Evolutionary conservation across 2,113 vertebrate genomes (phyloP).

Genomic region (Tylochromis polylepis): DNA sequence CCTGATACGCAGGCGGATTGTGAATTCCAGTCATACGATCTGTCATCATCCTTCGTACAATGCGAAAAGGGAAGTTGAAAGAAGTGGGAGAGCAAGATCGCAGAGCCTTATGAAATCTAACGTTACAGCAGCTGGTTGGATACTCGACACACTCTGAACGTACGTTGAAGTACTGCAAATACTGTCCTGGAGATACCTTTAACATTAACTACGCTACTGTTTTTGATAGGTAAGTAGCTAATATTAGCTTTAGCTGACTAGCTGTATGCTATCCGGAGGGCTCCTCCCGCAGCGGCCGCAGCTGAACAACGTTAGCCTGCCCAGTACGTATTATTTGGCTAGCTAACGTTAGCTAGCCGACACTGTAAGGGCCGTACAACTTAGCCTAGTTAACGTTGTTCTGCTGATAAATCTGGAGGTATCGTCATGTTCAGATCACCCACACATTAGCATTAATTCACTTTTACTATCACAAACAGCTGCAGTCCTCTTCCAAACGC

Average conservation of each 20-base stretch:
- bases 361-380: conserved; percentile 13
- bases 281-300: conserved; percentile 46
- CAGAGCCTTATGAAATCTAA: conserved; percentile 38
- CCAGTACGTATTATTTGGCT: conserved; percentile 9
- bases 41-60: conserved; percentile 68
- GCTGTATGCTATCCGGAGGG: conserved; percentile 27
- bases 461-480: background rate
- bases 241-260: conserved; percentile 8
- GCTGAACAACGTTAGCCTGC: conserved; percentile 11
- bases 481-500: background rate
- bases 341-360: conserved; percentile 20
- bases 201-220: background rate
- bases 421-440: background rate
- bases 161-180: background rate
- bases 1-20: conserved; percentile 34
- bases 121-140: background rate
- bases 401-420: background rate
- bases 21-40: conserved; percentile 63
- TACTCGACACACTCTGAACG: background rate
- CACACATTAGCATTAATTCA: background rate
- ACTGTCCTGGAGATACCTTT: background rate
- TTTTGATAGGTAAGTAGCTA: conserved; percentile 28
- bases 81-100: conserved; percentile 56
- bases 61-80: conserved; percentile 73
- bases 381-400: background rate